Conservation (phyloP, 2,888 invertebrate species). For the Dorcus parallelipipedus region DNA sequence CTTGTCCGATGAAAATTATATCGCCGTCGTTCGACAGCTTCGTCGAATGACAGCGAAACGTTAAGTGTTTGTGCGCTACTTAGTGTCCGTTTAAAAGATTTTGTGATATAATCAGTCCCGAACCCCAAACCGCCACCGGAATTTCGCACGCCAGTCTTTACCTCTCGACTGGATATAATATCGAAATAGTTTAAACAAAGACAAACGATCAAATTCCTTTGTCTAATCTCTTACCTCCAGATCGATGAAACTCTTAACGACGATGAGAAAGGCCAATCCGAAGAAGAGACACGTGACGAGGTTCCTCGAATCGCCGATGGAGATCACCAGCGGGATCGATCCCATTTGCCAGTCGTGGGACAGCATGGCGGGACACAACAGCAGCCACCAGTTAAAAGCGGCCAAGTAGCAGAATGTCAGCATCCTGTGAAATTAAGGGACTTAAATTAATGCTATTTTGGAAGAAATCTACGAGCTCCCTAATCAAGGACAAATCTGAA, state of each 20-base stretch:
- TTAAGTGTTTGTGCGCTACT: too few relatives aligned
- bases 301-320: conserved; percentile 69
- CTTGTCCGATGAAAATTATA: too few relatives aligned
- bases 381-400: conserved; percentile 78
- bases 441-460: neutral
- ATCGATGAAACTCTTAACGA: conserved; percentile 61
- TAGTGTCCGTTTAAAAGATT: too few relatives aligned
- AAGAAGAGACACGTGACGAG: conserved; percentile 68
- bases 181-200: neutral
- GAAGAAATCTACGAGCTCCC: too few relatives aligned
- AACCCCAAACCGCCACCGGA: too few relatives aligned
- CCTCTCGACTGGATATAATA: too few relatives aligned
- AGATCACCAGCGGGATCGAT: conserved; percentile 74
- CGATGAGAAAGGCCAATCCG: conserved; percentile 58
- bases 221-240: conserved; percentile 59
- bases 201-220: neutral
- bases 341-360: conserved; percentile 92
- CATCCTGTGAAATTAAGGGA: conserved; percentile 56
- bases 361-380: conserved; percentile 73
- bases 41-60: too few relatives aligned
- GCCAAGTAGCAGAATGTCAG: conserved; percentile 80
- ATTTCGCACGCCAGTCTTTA: too few relatives aligned
- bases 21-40: too few relatives aligned
- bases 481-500: too few relatives aligned
- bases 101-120: too few relatives aligned